Conservation (phyloP, 2,888 invertebrate genomes). For the Macaria notata region DNA sequence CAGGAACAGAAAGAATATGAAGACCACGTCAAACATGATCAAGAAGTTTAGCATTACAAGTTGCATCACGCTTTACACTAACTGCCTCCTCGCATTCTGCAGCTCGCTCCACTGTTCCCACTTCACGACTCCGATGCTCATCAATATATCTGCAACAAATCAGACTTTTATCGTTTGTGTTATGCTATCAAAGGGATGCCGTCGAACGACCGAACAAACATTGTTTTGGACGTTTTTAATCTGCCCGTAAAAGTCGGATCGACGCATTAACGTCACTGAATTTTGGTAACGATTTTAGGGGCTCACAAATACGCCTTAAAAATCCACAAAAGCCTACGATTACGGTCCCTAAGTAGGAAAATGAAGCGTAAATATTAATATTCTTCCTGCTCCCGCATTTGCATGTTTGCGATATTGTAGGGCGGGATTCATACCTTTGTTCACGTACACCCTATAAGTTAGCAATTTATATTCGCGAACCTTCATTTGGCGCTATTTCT, state of each 20-base stretch:
- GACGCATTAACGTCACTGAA: slow-evolving; percentile 20
- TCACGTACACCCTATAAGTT: slow-evolving; percentile 28
- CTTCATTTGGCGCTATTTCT: slow-evolving; percentile 35
- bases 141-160: slow-evolving; percentile 41
- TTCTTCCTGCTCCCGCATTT: slow-evolving; percentile 36
- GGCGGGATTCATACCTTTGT: slow-evolving; percentile 44
- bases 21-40: slow-evolving; percentile 94
- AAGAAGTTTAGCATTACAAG: slow-evolving; percentile 92
- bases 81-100: slow-evolving; percentile 66
- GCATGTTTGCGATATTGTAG: slow-evolving; percentile 31
- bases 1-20: slow-evolving; percentile 92
- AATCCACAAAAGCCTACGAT: slow-evolving; percentile 28
- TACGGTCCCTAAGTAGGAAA: slow-evolving; percentile 33
- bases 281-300: slow-evolving; percentile 1
- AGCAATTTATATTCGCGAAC: slow-evolving; percentile 28
- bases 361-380: slow-evolving; percentile 41
- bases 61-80: slow-evolving; percentile 85
- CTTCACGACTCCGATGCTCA: neutral
- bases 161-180: slow-evolving; percentile 12
- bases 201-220: slow-evolving; percentile 19
- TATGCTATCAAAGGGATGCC: slow-evolving; percentile 32
- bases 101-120: slow-evolving; percentile 36
- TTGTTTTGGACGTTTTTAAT: slow-evolving; percentile 41
- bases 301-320: slow-evolving; percentile 4
- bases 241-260: slow-evolving; percentile 38